A percentile compares a stretch with the other conserved stretches of the same genome.
Conservation (phyloP, 2,113 vertebrate species). For the Hippocampus abdominalis region DNA sequence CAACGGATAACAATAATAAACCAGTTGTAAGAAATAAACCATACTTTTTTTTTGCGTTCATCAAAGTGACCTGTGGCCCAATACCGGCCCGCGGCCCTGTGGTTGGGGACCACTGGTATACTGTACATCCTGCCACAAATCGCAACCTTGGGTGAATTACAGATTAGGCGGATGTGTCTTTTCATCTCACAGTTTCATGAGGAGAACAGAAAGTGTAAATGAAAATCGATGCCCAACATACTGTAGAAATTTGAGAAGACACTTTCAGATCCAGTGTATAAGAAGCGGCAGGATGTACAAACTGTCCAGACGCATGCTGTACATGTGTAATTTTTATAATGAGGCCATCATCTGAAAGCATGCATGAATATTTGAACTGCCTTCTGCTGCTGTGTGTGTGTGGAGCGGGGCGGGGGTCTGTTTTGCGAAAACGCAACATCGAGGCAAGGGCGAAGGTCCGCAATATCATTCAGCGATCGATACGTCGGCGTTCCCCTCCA, state of each 20-base stretch:
- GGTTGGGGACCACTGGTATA: no score
- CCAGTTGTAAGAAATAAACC: no score
- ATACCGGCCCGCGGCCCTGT: no score
- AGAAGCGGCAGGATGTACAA: constrained; percentile 34
- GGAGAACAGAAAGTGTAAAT: background rate
- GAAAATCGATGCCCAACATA: background rate
- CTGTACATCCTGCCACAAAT: no score
- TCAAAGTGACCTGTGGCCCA: no score
- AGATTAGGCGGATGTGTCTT: background rate
- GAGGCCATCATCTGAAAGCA: constrained; percentile 37
- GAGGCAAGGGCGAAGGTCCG: constrained; percentile 62
- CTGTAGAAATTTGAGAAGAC: constrained; percentile 6
- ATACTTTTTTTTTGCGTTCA: no score
- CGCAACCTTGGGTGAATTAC: no score
- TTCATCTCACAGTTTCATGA: background rate
- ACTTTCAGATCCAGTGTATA: constrained; percentile 30
- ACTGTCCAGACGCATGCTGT: constrained; percentile 31
- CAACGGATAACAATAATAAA: no score
- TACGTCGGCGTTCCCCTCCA: constrained; percentile 39
- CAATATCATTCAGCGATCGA: constrained; percentile 65
- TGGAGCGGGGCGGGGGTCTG: constrained; percentile 30
- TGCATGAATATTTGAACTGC: constrained; percentile 34
- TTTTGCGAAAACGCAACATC: constrained; percentile 61
- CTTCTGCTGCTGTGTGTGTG: constrained; percentile 17
- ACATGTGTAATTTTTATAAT: constrained; percentile 58